A percentile compares a stretch with the other conserved stretches of the same genome.
Conservation (phyloP, 53 echinoderm and acorn worm genomes). For the Paelopatides confundens region DNA sequence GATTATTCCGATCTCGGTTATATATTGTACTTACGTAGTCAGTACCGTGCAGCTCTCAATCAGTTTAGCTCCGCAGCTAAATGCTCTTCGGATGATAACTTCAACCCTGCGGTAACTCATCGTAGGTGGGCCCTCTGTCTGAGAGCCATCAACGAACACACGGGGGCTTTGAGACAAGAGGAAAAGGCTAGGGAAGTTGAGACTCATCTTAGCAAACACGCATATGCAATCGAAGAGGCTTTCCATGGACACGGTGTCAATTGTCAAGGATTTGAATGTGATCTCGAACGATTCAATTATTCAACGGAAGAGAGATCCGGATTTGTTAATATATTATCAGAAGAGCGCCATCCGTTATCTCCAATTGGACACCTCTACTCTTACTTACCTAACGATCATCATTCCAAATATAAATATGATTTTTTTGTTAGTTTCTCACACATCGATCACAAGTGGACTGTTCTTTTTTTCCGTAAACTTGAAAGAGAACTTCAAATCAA, state of each 20-base stretch:
- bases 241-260: constrained; percentile 77
- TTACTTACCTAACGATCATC: neutral
- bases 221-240: constrained; percentile 60
- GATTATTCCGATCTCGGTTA: constrained; percentile 89
- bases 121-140: constrained; percentile 83
- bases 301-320: constrained; percentile 77
- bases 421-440: constrained; percentile 91
- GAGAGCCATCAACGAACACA: constrained; percentile 67
- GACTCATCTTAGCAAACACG: constrained; percentile 47
- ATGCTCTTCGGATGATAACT: constrained; percentile 71
- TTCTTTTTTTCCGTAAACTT: constrained; percentile 77
- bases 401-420: constrained; percentile 69
- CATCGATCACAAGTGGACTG: constrained; percentile 90
- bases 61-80: constrained; percentile 76
- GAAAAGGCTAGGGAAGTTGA: constrained; percentile 33
- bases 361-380: neutral
- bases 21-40: constrained; percentile 59
- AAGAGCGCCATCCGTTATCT: constrained; percentile 44
- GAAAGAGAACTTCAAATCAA: constrained; percentile 73
- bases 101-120: constrained; percentile 75
- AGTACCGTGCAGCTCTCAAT: constrained; percentile 73
- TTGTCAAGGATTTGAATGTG: constrained; percentile 89
- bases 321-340: constrained; percentile 76
- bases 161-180: constrained; percentile 68
- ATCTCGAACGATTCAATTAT: constrained; percentile 83